Conservation (phyloP, 2,888 invertebrate species). For the Mimas tiliae region DNA sequence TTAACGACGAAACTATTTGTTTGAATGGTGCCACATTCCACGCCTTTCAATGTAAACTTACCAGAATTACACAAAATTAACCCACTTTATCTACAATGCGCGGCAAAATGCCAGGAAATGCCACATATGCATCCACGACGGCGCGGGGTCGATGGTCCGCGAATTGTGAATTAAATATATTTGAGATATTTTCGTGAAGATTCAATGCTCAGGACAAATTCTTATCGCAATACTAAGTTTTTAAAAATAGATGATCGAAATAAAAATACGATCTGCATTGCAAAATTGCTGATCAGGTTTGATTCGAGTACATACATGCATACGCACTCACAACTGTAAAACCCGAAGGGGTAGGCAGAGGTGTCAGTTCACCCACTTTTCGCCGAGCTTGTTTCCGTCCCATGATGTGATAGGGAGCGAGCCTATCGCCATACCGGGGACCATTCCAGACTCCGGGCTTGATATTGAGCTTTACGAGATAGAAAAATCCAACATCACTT, state of each 20-base stretch:
- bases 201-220: conserved; percentile 34
- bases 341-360: too few relatives aligned
- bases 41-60: conserved; percentile 1
- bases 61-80: conserved; percentile 46
- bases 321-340: too few relatives aligned
- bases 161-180: conserved; percentile 41
- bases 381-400: too few relatives aligned
- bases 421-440: too few relatives aligned
- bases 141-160: conserved; percentile 48
- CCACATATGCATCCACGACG: conserved; percentile 45
- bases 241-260: not conserved
- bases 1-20: not conserved
- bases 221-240: conserved; percentile 8
- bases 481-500: too few relatives aligned
- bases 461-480: too few relatives aligned
- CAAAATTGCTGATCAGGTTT: not conserved
- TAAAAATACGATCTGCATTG: too few relatives aligned
- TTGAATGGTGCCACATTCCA: conserved; percentile 5
- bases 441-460: too few relatives aligned
- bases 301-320: too few relatives aligned
- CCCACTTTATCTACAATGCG: conserved; percentile 45
- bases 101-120: conserved; percentile 54
- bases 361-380: too few relatives aligned
- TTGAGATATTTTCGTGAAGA: conserved; percentile 36
- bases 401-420: too few relatives aligned